These are phyloP conservation scores for Anthoptus insignis DNA, from an alignment of 2,888 invertebrate species.

Conservation along the genomic window DNA sequence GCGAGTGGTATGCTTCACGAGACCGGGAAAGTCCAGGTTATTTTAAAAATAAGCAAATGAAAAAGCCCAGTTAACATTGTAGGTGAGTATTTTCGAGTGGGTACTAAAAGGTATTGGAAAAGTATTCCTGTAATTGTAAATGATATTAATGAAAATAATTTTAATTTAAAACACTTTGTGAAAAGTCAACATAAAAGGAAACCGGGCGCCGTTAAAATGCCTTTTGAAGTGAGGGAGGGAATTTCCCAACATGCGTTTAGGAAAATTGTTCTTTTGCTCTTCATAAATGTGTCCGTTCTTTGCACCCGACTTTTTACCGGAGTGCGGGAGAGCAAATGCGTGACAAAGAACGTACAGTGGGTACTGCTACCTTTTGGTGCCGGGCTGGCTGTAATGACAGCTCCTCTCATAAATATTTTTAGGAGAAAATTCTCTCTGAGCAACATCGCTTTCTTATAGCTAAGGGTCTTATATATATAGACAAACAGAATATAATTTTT, in stretches of 20 bases:
- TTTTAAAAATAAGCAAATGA: too few species aligned
- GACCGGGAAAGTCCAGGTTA: too few species aligned
- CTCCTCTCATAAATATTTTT: constrained; percentile 43
- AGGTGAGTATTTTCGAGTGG: background rate
- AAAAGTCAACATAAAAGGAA: constrained; percentile 75
- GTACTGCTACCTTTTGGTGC: constrained; percentile 59
- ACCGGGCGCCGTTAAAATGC: constrained; percentile 76
- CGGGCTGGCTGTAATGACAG: constrained; percentile 57
- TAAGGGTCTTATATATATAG: too few species aligned
- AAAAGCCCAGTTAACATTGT: too few species aligned
- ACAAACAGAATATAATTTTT: too few species aligned
- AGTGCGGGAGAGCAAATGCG: constrained; percentile 68
- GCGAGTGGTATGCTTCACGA: too few species aligned
- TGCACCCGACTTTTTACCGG: constrained; percentile 64
- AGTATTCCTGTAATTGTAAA: constrained; percentile 8
- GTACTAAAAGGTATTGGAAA: background rate
- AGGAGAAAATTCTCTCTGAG: too few species aligned
- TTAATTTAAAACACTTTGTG: constrained; percentile 67
- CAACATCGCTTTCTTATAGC: too few species aligned
- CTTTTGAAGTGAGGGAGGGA: constrained; percentile 81
- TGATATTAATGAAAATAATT: constrained; percentile 47
- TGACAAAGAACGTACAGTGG: constrained; percentile 65
- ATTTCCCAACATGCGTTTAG: constrained; percentile 80
- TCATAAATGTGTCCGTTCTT: constrained; percentile 77
- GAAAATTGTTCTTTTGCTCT: constrained; percentile 83